phyloP scores from a whole-genome alignment of 1,140 invertebrate genomes.

The Aphaenogaster rudis region DNA sequence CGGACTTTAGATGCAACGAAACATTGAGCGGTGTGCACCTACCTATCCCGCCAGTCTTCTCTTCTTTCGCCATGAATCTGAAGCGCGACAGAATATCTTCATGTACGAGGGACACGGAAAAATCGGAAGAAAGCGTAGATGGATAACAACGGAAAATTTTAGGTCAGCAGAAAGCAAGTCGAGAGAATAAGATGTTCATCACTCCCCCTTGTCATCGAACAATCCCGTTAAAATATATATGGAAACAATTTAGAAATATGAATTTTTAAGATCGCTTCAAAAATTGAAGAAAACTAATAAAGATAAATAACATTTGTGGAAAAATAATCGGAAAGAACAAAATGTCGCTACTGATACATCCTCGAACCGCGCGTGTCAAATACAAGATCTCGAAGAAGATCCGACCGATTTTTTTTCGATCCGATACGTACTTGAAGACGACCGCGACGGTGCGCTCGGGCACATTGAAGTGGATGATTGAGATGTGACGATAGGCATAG shows the following conservation, averaged over 20 bases:
- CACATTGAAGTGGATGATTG: conserved; percentile 84
- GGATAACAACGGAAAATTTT: background rate
- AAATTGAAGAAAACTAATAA: background rate
- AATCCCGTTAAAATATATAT: background rate
- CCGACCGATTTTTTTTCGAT: background rate
- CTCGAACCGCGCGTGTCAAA: background rate
- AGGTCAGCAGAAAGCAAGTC: background rate
- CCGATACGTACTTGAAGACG: conserved; percentile 82
- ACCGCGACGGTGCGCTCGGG: conserved; percentile 81
- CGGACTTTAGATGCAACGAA: conserved; percentile 90
- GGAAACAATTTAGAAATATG: background rate
- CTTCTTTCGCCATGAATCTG: conserved; percentile 84
- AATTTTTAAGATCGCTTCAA: background rate
- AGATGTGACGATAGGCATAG: conserved; percentile 83
- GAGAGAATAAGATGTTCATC: background rate
- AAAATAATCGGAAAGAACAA: background rate
- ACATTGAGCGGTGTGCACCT: conserved; percentile 88
- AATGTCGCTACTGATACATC: background rate
- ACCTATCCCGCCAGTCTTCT: conserved; percentile 82
- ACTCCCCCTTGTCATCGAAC: background rate
- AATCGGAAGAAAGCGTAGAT: background rate
- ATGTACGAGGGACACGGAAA: background rate
- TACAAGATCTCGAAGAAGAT: background rate
- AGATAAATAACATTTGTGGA: background rate
- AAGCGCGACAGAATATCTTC: background rate